Conservation (phyloP, 2,797 vertebrate genomes). For the Pteropus rufus region DNA sequence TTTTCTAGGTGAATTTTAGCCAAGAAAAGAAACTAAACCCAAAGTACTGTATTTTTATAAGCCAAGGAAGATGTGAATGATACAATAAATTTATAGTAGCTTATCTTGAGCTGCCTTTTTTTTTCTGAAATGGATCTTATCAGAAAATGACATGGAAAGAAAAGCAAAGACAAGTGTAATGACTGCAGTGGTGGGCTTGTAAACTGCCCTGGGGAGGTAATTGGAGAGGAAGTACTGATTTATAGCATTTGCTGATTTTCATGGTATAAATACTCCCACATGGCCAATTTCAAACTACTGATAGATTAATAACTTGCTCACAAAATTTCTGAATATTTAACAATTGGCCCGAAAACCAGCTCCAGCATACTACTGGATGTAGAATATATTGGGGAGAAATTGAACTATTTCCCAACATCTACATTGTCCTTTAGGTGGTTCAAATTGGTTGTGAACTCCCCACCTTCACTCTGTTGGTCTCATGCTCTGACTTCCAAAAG, state of each 20-base stretch:
- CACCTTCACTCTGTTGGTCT: neutral
- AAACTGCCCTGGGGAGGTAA: neutral
- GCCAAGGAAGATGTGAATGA: neutral
- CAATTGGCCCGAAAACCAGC: neutral
- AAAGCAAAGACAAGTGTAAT: neutral
- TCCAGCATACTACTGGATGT: neutral
- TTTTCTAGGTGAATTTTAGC: neutral
- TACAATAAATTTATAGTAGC: neutral
- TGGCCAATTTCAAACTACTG: neutral
- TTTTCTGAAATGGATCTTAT: neutral
- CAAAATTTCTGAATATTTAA: neutral
- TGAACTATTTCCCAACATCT: neutral
- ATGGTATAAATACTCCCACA: neutral
- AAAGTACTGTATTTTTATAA: neutral
- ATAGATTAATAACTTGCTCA: neutral
- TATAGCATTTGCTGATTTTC: neutral
- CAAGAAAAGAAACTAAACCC: conserved; percentile 3
- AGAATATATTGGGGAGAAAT: neutral
- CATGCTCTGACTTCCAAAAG: neutral
- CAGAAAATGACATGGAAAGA: neutral
- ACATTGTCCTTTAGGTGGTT: neutral
- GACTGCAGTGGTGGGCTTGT: too few species aligned
- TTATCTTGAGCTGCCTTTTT: neutral
- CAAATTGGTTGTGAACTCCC: neutral
- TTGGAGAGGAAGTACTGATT: neutral